Base-by-base conservation (phyloP, 2,888 invertebrate species). In the Acanthosoma haemorrhoidale region DNA sequence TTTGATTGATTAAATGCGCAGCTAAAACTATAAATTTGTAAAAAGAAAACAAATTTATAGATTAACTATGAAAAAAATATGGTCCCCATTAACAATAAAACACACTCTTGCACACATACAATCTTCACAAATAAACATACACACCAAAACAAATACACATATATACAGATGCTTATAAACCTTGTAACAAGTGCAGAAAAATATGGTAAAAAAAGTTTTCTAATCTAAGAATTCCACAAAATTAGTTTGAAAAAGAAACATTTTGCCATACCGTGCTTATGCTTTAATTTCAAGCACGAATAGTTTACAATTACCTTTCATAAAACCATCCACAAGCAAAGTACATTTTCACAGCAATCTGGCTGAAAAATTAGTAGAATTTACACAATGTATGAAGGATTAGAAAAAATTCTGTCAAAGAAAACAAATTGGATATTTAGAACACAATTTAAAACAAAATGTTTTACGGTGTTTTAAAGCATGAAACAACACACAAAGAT, bases 251-350 rank as follows among this genome's bases (percentile, higher is more conserved):
- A 63, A 63, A 61, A 61, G 38, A 63, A 63, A 38, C 3, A 59
- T 59, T 31, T 59, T 58, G 68, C 43, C 58, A 68, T 68, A 59
- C 59, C 58, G 68, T 70, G 57, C 61, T 57, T 36, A 70, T 57
- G 57, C 61, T 64, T 61, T 25, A 43, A 18, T 68, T 68, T 34
- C 60, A 66, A 69, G 61, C 57, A 61, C 61, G 43, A 60, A 43
- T 36, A 64, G 36, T 70, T 64, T 69, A 59, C 43, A 36, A 64
- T 75, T 89, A 89, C 88, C 89, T 89, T 86, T 88, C 86, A 85
- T 88, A 89, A 82, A 89, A 88, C 89, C 88, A 89, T 86, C 89
- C 88, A 86, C 89, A 89, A 85, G 87, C 88, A 88, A 89, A 89
- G 88, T 88, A 88, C 87, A 88, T 87, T 87, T 87, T 87, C 86